Evolutionary conservation across 2,888 invertebrate species (phyloP).

Genomic region (Drosophila infuscata): DNA sequence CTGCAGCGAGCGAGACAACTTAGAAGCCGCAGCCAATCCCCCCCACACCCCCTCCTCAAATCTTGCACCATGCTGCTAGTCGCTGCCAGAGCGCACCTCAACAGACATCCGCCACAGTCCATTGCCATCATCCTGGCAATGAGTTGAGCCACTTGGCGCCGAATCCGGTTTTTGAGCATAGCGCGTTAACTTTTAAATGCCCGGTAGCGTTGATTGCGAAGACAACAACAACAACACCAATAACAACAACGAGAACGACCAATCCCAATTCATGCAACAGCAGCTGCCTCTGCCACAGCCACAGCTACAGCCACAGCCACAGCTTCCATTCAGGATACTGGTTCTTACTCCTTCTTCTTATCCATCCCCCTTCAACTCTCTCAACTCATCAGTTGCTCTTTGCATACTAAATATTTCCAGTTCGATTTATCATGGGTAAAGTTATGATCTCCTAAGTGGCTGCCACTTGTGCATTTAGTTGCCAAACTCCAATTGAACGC

Average conservation of each 20-base stretch:
- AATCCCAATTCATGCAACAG: conserved; percentile 62
- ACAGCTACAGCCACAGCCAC: not conserved
- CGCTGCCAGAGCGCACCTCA: conserved; percentile 11
- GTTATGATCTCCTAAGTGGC: conserved; percentile 76
- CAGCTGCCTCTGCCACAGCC: conserved; percentile 44
- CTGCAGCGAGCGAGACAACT: conserved; percentile 16
- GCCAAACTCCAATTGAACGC: conserved; percentile 48
- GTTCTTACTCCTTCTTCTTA: conserved; percentile 17
- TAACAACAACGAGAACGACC: not conserved
- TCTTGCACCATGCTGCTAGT: not conserved
- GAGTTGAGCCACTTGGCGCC: conserved; percentile 40
- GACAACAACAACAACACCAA: not conserved
- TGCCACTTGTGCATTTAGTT: conserved; percentile 52
- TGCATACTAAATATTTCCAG: conserved; percentile 27
- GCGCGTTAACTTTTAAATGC: conserved; percentile 74
- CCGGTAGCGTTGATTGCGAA: conserved; percentile 75
- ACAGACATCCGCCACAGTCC: conserved; percentile 59
- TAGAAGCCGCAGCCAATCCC: conserved; percentile 19
- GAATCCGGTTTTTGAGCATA: conserved; percentile 68
- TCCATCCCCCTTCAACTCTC: not conserved
- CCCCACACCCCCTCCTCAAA: too few species aligned
- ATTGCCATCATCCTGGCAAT: conserved; percentile 47
- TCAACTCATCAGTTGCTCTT: conserved; percentile 1
- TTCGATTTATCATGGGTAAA: conserved; percentile 72
- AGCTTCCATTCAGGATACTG: conserved; percentile 27